Conservation (phyloP, 1,140 invertebrate species). For the Atta texana region DNA sequence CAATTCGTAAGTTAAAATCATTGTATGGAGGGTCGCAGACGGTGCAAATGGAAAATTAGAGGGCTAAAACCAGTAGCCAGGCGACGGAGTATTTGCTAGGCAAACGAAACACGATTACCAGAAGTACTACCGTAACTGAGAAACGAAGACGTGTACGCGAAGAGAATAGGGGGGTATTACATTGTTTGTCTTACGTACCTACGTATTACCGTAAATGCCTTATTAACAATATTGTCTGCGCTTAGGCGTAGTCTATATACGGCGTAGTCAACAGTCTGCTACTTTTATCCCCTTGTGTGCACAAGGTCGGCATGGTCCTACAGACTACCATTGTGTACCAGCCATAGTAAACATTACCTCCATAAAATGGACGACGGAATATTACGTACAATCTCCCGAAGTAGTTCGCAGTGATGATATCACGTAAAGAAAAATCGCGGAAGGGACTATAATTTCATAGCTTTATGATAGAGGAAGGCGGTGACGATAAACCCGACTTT, state of each 20-base stretch:
- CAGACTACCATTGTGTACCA: constrained; percentile 73
- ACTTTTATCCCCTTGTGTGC: constrained; percentile 75
- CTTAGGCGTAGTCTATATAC: constrained; percentile 44
- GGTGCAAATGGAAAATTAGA: constrained; percentile 70
- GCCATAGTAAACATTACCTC: constrained; percentile 71
- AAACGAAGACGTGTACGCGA: constrained; percentile 55
- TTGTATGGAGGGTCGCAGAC: constrained; percentile 47
- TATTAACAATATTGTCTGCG: constrained; percentile 81
- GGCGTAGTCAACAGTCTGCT: constrained; percentile 70
- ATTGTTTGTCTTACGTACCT: constrained; percentile 78
- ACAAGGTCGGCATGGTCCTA: constrained; percentile 70
- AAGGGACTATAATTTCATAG: constrained; percentile 63
- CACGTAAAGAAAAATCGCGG: constrained; percentile 70
- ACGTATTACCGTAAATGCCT: constrained; percentile 78
- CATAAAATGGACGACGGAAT: constrained; percentile 74
- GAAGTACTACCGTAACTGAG: constrained; percentile 43
- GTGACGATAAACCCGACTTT: constrained; percentile 42
- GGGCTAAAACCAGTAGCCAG: constrained; percentile 58
- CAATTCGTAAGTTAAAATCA: constrained; percentile 60
- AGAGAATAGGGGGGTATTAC: constrained; percentile 65
- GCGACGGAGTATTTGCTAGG: constrained; percentile 76
- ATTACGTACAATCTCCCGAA: constrained; percentile 74
- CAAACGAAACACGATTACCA: constrained; percentile 77
- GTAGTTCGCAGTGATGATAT: constrained; percentile 68
- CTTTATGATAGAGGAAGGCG: constrained; percentile 46